A percentile compares a stretch with the other conserved stretches of the same genome.
Conservation (phyloP, 2,113 vertebrate species). For the Zootoca vivipara region DNA sequence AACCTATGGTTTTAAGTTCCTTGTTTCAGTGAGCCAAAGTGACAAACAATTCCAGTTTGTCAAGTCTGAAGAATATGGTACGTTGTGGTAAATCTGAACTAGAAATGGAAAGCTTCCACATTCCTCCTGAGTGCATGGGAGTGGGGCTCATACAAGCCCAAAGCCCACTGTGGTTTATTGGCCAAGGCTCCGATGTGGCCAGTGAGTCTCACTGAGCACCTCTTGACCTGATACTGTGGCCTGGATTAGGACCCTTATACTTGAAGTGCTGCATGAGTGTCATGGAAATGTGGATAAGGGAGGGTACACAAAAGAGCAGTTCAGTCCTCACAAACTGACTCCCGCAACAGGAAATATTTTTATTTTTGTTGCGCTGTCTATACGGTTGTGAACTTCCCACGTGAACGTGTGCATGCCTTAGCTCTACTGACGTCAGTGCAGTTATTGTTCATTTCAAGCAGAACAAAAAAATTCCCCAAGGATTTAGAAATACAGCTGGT, state of each 20-base stretch:
- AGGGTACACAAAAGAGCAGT: not conserved
- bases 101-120: not conserved
- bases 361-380: not conserved
- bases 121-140: not conserved
- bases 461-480: not conserved
- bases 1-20: not conserved
- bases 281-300: not conserved
- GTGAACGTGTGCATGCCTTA: not conserved
- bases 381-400: not conserved
- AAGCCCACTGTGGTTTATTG: not conserved
- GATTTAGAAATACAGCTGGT: not conserved
- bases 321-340: not conserved
- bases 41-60: not conserved
- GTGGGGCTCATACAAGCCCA: not conserved
- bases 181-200: not conserved
- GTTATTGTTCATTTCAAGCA: not conserved
- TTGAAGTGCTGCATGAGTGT: not conserved
- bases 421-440: not conserved
- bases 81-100: not conserved
- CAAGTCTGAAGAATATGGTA: not conserved
- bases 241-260: not conserved
- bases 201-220: constrained; percentile 38
- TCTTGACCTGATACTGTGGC: not conserved
- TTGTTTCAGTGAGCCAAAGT: not conserved
- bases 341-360: not conserved